These are phyloP conservation scores for Gulo gulo DNA, from an alignment of 2,113 vertebrate species.

Conservation along the genomic window DNA sequence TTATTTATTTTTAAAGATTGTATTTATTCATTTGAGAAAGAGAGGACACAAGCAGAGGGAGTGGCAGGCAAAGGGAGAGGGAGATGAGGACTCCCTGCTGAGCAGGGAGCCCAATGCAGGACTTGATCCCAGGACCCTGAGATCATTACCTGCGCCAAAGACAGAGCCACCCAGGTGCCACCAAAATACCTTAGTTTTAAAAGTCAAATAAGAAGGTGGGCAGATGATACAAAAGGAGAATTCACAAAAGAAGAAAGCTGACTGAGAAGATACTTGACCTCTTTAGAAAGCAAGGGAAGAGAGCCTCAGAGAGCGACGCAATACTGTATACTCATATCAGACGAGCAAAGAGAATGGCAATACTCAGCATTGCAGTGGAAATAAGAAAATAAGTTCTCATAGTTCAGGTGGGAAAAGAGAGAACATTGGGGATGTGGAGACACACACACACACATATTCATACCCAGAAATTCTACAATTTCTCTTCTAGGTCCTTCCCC, in stretches of 20 bases:
- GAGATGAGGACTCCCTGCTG: neutral
- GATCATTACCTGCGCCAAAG: neutral
- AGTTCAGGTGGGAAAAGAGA: neutral
- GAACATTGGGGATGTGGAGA: neutral
- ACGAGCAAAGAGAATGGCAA: neutral
- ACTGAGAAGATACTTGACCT: neutral
- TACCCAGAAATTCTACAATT: neutral
- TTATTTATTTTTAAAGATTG: neutral
- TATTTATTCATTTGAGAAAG: neutral
- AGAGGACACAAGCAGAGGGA: neutral
- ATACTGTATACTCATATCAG: neutral
- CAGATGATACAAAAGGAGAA: neutral
- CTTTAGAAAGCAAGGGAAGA: neutral
- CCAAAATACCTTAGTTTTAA: neutral
- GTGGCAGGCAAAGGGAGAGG: neutral
- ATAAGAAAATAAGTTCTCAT: neutral
- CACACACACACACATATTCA: neutral
- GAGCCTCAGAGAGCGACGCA: neutral
- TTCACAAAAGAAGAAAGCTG: neutral
- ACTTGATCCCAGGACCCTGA: neutral
- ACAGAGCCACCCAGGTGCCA: neutral
- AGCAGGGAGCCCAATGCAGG: neutral
- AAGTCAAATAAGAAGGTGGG: neutral
- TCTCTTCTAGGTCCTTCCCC: neutral
- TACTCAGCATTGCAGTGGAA: neutral